Evolutionary conservation across 37 sponge, comb jelly and placozoan species (phyloP).

Genomic region (Aplysina aerophoba): DNA sequence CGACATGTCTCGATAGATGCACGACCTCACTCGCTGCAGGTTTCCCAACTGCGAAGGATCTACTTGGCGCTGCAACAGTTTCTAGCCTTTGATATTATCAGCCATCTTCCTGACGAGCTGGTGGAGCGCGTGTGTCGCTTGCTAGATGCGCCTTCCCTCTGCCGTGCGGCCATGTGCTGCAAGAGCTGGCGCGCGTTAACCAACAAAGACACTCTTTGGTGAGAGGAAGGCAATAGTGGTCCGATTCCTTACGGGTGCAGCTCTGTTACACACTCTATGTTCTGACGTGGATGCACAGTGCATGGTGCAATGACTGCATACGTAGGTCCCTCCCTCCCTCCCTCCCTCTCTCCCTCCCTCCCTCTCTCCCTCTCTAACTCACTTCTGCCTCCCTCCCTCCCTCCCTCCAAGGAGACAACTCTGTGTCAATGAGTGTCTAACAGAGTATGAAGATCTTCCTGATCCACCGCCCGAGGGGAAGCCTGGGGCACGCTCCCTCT

Average conservation of each 20-base stretch:
- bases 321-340: not conserved
- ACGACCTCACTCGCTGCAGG: not conserved
- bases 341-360: not conserved
- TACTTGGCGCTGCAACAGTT: constrained; percentile 34
- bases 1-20: not conserved
- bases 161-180: constrained; percentile 61
- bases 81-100: constrained; percentile 68
- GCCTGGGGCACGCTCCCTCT: constrained; percentile 10
- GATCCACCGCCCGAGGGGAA: constrained; percentile 7
- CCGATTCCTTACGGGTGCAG: too few species aligned
- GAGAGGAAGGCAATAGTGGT: not conserved
- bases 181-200: constrained; percentile 60
- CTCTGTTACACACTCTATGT: too few species aligned
- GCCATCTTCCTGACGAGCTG: constrained; percentile 61
- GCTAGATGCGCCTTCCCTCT: constrained; percentile 70
- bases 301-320: too few species aligned
- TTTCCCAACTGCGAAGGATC: constrained; percentile 39
- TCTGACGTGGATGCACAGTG: too few species aligned
- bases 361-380: too few species aligned
- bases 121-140: constrained; percentile 49
- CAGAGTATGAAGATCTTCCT: constrained; percentile 27
- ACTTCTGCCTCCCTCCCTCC: too few species aligned
- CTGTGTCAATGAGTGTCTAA: constrained; percentile 31
- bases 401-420: not conserved
- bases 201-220: constrained; percentile 74